Percentiles rank a stretch among this genome's conserved stretches.
These are phyloP conservation scores for Copsychus sechellarum DNA, from an alignment of 2,113 vertebrate genomes.

Conservation along the genomic window DNA sequence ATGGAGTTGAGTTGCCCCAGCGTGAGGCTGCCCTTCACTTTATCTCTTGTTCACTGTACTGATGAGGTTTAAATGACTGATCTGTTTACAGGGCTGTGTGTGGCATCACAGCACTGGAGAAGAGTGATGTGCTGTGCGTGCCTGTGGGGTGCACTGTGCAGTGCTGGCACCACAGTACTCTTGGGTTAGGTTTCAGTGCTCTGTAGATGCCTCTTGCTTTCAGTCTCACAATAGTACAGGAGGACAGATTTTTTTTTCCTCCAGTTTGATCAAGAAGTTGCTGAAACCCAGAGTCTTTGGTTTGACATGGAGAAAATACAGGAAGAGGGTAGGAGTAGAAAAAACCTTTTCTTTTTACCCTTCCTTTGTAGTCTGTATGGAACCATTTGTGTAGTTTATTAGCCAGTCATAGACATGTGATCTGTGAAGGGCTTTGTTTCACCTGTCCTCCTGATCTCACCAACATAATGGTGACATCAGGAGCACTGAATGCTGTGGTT, in stretches of 20 bases:
- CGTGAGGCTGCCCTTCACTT: not conserved
- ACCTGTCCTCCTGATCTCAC: not conserved
- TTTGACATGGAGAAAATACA: not conserved
- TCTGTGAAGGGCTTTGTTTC: not conserved
- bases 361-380: not conserved
- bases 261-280: not conserved
- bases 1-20: not conserved
- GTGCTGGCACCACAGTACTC: not conserved
- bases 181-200: not conserved
- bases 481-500: not conserved
- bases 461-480: too few relatives aligned
- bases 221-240: not conserved
- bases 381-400: not conserved
- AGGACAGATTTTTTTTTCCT: not conserved
- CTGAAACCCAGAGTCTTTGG: not conserved
- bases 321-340: not conserved
- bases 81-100: not conserved
- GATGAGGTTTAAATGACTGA: not conserved
- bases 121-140: not conserved
- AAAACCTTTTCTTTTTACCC: not conserved
- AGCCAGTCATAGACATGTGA: not conserved
- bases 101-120: not conserved
- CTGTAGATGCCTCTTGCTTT: not conserved
- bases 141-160: fast-evolving
- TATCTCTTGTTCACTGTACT: fast-evolving